phyloP scores from a whole-genome alignment of 2,797 vertebrate genomes.

The Pachyuromys duprasi region DNA sequence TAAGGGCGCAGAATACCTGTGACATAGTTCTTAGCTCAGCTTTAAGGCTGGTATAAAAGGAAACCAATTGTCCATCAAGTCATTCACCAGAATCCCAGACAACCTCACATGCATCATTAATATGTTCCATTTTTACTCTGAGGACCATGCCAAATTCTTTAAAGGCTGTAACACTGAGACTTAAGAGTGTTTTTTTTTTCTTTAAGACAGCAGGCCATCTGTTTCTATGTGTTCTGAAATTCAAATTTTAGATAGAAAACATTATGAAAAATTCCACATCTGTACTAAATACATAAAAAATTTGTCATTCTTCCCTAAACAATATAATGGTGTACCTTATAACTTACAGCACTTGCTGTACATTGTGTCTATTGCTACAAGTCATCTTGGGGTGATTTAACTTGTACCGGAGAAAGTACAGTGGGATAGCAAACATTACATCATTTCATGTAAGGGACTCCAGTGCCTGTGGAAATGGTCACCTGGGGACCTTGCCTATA shows the following conservation, averaged over 20 bases:
- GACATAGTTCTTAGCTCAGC: not conserved
- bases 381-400: not conserved
- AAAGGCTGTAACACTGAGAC: not conserved
- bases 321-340: not conserved
- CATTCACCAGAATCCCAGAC: not conserved
- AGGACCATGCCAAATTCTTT: not conserved
- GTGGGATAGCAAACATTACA: not conserved
- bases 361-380: not conserved
- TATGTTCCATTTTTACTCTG: not conserved
- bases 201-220: not conserved
- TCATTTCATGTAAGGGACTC: not conserved
- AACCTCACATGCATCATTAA: not conserved
- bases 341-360: not conserved
- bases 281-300: not conserved
- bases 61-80: not conserved
- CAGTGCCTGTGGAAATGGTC: not conserved
- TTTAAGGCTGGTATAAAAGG: not conserved
- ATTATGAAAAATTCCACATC: not conserved
- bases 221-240: not conserved
- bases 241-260: not conserved
- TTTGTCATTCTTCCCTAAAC: not conserved
- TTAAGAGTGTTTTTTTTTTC: not conserved
- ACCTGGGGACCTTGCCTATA: not conserved
- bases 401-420: not conserved
- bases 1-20: not conserved